phyloP scores from a whole-genome alignment of 2,113 vertebrate genomes.

The Tauraco erythrolophus region DNA sequence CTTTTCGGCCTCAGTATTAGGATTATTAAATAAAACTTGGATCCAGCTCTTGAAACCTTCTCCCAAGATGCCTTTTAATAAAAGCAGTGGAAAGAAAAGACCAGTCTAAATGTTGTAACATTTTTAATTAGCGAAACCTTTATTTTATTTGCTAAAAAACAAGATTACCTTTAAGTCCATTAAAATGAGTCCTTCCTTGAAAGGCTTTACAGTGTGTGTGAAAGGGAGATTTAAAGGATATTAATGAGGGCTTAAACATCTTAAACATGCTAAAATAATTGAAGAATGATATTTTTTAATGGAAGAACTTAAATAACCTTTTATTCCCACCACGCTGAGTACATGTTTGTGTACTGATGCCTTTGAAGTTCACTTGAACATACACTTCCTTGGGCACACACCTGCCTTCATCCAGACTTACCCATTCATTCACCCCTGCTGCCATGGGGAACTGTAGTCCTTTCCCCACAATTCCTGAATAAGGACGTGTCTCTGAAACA shows the following conservation, averaged over 20 bases:
- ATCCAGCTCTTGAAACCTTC: not conserved
- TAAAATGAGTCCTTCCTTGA: slow-evolving; percentile 7
- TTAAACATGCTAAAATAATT: slow-evolving; percentile 31
- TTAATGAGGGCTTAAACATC: slow-evolving; percentile 36
- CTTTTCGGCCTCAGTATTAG: not conserved
- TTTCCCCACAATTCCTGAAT: not conserved
- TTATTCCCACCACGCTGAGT: not conserved
- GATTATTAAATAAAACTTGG: slow-evolving; percentile 38
- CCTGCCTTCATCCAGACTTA: not conserved
- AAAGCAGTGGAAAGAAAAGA: slow-evolving; percentile 45
- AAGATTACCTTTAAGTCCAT: slow-evolving; percentile 47
- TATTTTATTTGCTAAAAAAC: slow-evolving; percentile 58
- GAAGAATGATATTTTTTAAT: slow-evolving; percentile 35
- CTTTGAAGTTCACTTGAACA: not conserved
- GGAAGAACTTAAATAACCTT: slow-evolving; percentile 11
- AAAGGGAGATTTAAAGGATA: slow-evolving; percentile 43
- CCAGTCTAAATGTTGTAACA: slow-evolving; percentile 21
- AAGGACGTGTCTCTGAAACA: not conserved
- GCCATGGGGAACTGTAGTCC: not conserved
- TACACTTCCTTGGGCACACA: not conserved
- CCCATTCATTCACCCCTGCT: not conserved
- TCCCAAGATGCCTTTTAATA: slow-evolving; percentile 60
- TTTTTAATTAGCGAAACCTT: slow-evolving; percentile 63
- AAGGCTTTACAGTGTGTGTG: slow-evolving; percentile 6
- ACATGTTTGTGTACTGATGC: not conserved